phyloP scores from a whole-genome alignment of 2,113 vertebrate species.

The Phyllopteryx taeniolatus region DNA sequence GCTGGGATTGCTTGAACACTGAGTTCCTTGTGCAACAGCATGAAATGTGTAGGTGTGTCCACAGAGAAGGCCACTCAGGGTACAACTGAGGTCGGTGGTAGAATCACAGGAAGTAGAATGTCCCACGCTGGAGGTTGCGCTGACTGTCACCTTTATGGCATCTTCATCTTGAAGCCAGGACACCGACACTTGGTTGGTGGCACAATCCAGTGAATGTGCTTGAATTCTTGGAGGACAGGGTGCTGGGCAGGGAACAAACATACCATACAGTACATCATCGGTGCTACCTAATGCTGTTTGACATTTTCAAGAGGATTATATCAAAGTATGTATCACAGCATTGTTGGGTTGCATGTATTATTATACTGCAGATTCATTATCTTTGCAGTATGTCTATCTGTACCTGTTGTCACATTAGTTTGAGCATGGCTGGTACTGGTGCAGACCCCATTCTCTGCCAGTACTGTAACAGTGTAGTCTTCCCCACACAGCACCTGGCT shows the following conservation, averaged over 20 bases:
- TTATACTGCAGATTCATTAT: background rate
- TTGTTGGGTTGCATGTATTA: background rate
- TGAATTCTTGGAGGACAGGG: slow-evolving; percentile 65
- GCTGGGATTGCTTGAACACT: slow-evolving; percentile 62
- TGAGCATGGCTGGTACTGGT: slow-evolving; percentile 58
- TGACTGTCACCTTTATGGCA: slow-evolving; percentile 39
- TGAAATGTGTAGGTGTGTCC: slow-evolving; percentile 62
- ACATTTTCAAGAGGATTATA: background rate
- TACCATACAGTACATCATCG: background rate
- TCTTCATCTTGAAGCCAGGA: slow-evolving; percentile 54
- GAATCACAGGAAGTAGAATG: slow-evolving; percentile 53
- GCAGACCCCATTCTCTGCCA: slow-evolving; percentile 66
- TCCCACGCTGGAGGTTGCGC: slow-evolving; percentile 47
- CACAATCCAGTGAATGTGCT: slow-evolving; percentile 49
- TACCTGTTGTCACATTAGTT: slow-evolving; percentile 64
- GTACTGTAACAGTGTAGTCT: slow-evolving; percentile 62
- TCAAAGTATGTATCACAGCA: no score
- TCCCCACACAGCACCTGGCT: slow-evolving; percentile 63
- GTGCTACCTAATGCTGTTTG: background rate
- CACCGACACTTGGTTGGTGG: slow-evolving; percentile 46
- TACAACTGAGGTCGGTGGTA: slow-evolving; percentile 53
- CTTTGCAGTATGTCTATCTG: background rate
- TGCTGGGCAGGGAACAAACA: slow-evolving; percentile 35
- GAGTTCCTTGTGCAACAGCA: slow-evolving; percentile 37
- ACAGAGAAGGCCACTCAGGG: slow-evolving; percentile 54